Conservation (phyloP, 2,113 vertebrate species). For the Grallaria varia region DNA sequence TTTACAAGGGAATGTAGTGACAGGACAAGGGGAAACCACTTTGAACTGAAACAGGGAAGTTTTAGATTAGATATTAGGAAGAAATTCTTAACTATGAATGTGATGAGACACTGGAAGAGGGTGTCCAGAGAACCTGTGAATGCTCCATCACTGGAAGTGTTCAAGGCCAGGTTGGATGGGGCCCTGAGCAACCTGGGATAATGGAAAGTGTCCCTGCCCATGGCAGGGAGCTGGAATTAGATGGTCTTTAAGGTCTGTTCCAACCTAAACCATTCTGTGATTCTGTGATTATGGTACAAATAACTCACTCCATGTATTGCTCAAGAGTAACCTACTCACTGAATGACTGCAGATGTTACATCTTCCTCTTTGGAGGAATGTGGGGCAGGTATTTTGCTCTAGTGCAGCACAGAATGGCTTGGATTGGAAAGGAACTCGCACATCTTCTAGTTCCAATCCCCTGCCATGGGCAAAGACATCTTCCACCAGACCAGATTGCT, state of each 20-base stretch:
- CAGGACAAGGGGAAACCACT: background rate
- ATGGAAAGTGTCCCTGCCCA: background rate
- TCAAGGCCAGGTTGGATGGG: background rate
- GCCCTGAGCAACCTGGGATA: background rate
- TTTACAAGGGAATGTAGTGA: background rate
- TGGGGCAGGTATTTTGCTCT: background rate
- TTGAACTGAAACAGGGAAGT: background rate
- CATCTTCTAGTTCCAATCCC: background rate
- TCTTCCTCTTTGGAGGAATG: background rate
- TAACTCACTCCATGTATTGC: background rate
- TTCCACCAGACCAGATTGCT: background rate
- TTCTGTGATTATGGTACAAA: background rate
- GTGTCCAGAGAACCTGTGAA: background rate
- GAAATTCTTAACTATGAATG: background rate
- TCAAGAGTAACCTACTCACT: background rate
- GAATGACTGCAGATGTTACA: accelerated
- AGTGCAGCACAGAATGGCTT: background rate
- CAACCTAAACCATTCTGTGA: background rate
- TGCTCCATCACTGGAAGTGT: background rate
- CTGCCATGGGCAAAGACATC: background rate
- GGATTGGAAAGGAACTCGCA: background rate
- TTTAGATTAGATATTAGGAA: background rate
- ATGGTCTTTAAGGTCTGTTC: background rate
- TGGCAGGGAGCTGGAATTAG: background rate
- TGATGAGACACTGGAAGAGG: background rate